These are phyloP conservation scores for Romanogobio albipinnatus DNA, from an alignment of 2,113 vertebrate genomes.

Conservation along the genomic window DNA sequence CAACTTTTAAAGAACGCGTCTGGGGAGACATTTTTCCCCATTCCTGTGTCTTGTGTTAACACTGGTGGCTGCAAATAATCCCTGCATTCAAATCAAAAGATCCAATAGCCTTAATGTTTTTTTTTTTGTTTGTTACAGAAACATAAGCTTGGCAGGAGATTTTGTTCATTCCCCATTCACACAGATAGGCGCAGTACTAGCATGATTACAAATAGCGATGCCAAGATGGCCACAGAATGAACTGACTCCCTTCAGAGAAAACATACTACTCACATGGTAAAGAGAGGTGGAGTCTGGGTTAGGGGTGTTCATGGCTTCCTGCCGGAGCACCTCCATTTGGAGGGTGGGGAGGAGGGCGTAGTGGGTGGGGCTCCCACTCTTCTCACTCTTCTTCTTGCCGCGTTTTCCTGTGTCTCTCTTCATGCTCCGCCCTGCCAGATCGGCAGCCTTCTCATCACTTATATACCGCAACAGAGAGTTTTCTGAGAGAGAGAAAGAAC, in stretches of 20 bases:
- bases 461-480: constrained; percentile 91
- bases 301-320: constrained; percentile 87
- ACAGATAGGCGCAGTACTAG: not conserved
- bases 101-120: not conserved
- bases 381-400: constrained; percentile 93
- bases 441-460: constrained; percentile 89
- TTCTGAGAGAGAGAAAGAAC: constrained; percentile 74
- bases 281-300: constrained; percentile 87
- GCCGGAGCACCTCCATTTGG: constrained; percentile 88
- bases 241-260: not conserved
- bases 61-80: not conserved
- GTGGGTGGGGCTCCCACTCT: constrained; percentile 92
- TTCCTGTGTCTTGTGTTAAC: too few relatives aligned
- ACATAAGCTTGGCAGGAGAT: not conserved
- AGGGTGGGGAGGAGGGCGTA: constrained; percentile 88
- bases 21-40: too few relatives aligned
- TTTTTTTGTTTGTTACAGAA: not conserved
- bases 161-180: too few relatives aligned
- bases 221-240: not conserved
- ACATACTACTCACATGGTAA: constrained; percentile 86
- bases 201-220: not conserved
- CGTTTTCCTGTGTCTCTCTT: constrained; percentile 93
- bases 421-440: constrained; percentile 87
- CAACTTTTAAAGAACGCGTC: too few relatives aligned
- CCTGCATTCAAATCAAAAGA: not conserved